phyloP scores from a whole-genome alignment of 2,888 invertebrate species.

The Galerucella calmariensis region DNA sequence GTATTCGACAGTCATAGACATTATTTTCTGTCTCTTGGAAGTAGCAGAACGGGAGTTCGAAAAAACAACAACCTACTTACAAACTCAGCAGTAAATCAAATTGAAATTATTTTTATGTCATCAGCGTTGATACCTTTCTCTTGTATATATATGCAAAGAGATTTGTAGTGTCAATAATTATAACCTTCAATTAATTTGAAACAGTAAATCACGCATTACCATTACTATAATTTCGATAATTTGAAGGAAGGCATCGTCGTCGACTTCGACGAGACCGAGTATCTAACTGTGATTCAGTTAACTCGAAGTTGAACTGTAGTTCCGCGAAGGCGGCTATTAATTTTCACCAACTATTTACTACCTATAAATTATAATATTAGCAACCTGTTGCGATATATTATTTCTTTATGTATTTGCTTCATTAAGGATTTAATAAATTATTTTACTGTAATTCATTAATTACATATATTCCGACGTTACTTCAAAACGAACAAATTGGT shows the following conservation, averaged over 20 bases:
- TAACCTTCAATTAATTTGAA: constrained; percentile 26
- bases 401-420: constrained; percentile 35
- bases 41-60: not conserved
- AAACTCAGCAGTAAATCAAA: not conserved
- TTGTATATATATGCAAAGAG: not conserved
- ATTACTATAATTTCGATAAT: constrained; percentile 33
- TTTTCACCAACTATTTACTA: constrained; percentile 40
- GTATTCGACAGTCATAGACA: no score
- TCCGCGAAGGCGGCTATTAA: constrained; percentile 37
- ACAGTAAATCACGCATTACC: constrained; percentile 31
- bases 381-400: constrained; percentile 25
- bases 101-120: not conserved
- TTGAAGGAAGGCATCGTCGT: constrained; percentile 18
- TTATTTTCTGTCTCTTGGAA: not conserved
- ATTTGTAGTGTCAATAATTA: constrained; percentile 18
- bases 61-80: no score
- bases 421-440: constrained; percentile 39
- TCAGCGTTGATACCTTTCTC: not conserved
- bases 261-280: constrained; percentile 14
- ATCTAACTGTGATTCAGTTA: constrained; percentile 29
- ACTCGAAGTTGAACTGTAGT: constrained; percentile 33
- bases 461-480: constrained; percentile 23
- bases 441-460: constrained; percentile 35
- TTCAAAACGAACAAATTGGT: constrained; percentile 33
- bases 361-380: constrained; percentile 38